These are phyloP conservation scores for Crotalus helleri DNA, from an alignment of 2,113 vertebrate genomes.

Conservation along the genomic window DNA sequence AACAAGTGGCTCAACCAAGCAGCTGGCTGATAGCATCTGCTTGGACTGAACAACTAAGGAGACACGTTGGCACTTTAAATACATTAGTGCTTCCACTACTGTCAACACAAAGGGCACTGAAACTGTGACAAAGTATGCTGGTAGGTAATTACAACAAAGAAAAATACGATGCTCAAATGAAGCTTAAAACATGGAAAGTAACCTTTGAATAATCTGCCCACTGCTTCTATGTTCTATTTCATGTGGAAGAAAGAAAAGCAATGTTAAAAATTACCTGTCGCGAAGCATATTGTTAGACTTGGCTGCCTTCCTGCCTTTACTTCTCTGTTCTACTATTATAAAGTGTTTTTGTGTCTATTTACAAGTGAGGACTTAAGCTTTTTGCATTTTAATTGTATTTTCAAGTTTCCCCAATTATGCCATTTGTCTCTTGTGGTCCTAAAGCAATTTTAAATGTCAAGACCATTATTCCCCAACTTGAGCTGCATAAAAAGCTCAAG, in stretches of 20 bases:
- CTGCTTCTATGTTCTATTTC: conserved; percentile 12
- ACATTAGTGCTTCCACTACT: not conserved
- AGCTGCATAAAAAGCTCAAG: conserved; percentile 4
- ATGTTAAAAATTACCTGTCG: conserved; percentile 10
- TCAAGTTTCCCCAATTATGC: conserved; percentile 16
- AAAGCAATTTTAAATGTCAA: conserved; percentile 36
- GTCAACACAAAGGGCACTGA: not conserved
- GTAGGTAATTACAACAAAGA: conserved; percentile 20
- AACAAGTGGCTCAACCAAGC: not conserved
- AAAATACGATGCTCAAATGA: conserved; percentile 23
- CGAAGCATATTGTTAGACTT: conserved; percentile 5
- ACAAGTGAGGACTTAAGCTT: conserved; percentile 5
- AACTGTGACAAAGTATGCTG: conserved; percentile 1
- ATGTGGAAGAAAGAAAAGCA: conserved; percentile 1
- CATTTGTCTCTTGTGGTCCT: conserved; percentile 34
- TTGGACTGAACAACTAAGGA: not conserved
- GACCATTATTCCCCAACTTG: not conserved
- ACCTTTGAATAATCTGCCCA: conserved; percentile 24
- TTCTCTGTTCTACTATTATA: not conserved
- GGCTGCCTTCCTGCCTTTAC: not conserved
- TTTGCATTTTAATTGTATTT: conserved; percentile 32
- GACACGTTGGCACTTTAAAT: conserved; percentile 6
- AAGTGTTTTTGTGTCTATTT: conserved; percentile 12
- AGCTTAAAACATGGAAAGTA: conserved; percentile 14
- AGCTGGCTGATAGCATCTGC: not conserved